Percentiles rank a stretch among this genome's conserved stretches.
phyloP scores from a whole-genome alignment of 1,140 invertebrate genomes.

The Mesaphorura yosii region DNA sequence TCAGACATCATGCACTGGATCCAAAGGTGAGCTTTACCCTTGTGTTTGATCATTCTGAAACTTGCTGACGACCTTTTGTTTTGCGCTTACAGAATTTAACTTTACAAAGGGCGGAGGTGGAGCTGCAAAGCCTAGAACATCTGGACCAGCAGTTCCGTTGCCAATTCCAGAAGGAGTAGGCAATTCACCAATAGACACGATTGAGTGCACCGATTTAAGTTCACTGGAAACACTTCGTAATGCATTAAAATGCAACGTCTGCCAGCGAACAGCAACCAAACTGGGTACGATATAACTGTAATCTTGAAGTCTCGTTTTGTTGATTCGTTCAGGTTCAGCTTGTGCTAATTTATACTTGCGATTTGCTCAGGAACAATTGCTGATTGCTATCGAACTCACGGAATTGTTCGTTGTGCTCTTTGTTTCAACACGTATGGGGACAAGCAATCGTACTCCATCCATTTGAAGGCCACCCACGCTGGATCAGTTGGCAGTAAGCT shows the following conservation, averaged over 20 bases:
- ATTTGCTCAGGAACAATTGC: no score
- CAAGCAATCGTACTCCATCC: slow-evolving; percentile 12
- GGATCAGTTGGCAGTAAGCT: background rate
- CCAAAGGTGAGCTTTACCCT: no score
- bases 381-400: slow-evolving; percentile 21
- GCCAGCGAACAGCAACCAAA: slow-evolving; percentile 11
- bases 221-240: slow-evolving; percentile 4
- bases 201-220: slow-evolving; percentile 14
- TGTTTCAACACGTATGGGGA: slow-evolving; percentile 29
- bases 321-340: background rate
- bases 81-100: no score
- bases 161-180: slow-evolving; percentile 21
- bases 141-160: background rate
- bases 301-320: background rate
- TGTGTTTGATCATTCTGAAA: no score
- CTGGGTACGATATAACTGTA: no score
- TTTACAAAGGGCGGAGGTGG: background rate
- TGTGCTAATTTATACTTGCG: background rate
- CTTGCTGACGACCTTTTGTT: no score
- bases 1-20: slow-evolving; percentile 13
- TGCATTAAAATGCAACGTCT: slow-evolving; percentile 19
- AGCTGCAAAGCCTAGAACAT: background rate
- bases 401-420: slow-evolving; percentile 24
- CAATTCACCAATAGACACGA: slow-evolving; percentile 20
- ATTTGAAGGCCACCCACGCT: slow-evolving; percentile 22